phyloP scores from a whole-genome alignment of 2,113 vertebrate genomes.

The Rostratula benghalensis region DNA sequence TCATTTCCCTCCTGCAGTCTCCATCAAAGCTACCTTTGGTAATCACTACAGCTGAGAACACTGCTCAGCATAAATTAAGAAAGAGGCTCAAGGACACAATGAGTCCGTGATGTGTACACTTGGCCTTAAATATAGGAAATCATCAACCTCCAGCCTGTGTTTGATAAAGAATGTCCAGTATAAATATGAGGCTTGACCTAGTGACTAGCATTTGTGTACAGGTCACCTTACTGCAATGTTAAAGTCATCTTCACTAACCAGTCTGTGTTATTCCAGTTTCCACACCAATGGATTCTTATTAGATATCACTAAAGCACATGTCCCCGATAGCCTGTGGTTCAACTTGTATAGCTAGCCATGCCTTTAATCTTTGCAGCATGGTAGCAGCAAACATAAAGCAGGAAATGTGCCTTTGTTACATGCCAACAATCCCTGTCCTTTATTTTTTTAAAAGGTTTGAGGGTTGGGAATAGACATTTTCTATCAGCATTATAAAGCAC shows the following conservation, averaged over 20 bases:
- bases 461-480: background rate
- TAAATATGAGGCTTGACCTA: background rate
- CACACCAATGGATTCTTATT: background rate
- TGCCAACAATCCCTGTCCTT: background rate
- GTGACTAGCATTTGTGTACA: background rate
- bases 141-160: background rate
- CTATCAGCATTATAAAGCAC: background rate
- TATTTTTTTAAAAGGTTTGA: background rate
- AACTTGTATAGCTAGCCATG: background rate
- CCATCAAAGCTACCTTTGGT: conserved; percentile 46
- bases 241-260: background rate
- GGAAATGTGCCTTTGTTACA: background rate
- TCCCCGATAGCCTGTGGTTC: background rate
- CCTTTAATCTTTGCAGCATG: background rate
- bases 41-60: conserved; percentile 34
- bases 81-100: conserved; percentile 10
- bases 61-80: conserved; percentile 45
- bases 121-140: background rate
- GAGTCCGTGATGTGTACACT: background rate
- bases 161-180: background rate
- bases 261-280: background rate
- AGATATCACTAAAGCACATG: background rate
- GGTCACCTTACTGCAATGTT: background rate
- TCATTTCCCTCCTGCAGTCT: conserved; percentile 31
- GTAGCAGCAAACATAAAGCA: background rate